Evolutionary conservation across 1,140 invertebrate genomes (phyloP), one percentile per base, ranked within the genome.

Genomic region (Anagrus nilaparvatae): DNA sequence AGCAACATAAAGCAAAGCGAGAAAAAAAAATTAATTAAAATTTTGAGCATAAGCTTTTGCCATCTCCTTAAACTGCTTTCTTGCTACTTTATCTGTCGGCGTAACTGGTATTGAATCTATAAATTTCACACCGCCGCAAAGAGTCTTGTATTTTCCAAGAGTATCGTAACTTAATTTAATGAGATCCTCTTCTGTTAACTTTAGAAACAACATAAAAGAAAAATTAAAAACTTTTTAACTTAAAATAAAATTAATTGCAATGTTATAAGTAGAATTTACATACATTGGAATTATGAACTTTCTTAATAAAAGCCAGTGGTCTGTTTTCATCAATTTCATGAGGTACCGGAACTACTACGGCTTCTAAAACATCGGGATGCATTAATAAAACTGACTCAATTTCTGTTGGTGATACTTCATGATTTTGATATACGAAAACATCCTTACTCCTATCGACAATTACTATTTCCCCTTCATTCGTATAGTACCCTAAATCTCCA

Each of bases 371-470:
- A 6, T 50, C 62, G 5, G 71, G 67, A 54, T 80, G 72, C 3
- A 53, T 58, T 5, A 68, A 47, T 21, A 82, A 56, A 4, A 77
- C 10, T 39, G 59, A 59, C 55, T 82, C 79, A n/a, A 82, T 59
- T 53, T 79, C 73, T 0, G 69, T 64, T 3, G 81, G 79, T 1
- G 74, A 54, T 3, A 74, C 67, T 47, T 76, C 72, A 31, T 69
- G 49, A 25, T 69, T 72, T 58, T 70, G 72, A 20, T 74, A 75
- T 49, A 79, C 79, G 27, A 79, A 74, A 7, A 79, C 48, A 46
- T 78, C 75, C 40, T 79, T 79, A 7, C 76, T 25, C 37, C 77
- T 59, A 29, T 79, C 77, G 0, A 72, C 50, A 32, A 79, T 56
- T 18, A 59, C 73, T 16, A 77, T 46, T 18, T 61, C 67, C 4